A percentile compares a stretch with the other conserved stretches of the same genome.
These are phyloP conservation scores for Sarotherodon lohbergeri DNA, from an alignment of 2,113 vertebrate genomes.

Conservation along the genomic window DNA sequence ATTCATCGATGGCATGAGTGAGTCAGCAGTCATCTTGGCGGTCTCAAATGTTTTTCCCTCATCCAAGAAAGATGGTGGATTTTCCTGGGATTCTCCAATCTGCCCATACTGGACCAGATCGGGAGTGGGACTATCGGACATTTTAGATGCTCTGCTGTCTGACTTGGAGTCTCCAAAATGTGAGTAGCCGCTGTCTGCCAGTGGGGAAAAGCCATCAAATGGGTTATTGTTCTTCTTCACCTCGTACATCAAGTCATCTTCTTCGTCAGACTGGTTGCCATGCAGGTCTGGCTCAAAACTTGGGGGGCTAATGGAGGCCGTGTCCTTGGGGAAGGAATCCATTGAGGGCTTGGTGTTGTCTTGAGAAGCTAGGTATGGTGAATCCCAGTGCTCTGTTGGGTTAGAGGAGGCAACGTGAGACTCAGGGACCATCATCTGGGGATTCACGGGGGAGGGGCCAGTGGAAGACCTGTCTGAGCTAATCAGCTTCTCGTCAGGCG, in stretches of 20 bases:
- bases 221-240: constrained; percentile 68
- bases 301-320: constrained; percentile 41
- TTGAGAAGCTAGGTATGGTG: constrained; percentile 59
- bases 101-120: constrained; percentile 91
- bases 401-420: constrained; percentile 78
- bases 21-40: constrained; percentile 73
- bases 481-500: constrained; percentile 62
- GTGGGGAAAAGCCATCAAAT: constrained; percentile 65
- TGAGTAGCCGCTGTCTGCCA: constrained; percentile 59
- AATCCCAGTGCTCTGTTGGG: constrained; percentile 67
- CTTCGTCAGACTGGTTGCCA: constrained; percentile 60
- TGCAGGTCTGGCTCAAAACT: constrained; percentile 49
- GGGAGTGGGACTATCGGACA: constrained; percentile 89
- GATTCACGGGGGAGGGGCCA: constrained; percentile 52
- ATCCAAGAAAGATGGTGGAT: constrained; percentile 67
- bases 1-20: constrained; percentile 70
- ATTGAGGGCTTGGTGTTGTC: constrained; percentile 60
- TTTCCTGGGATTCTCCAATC: constrained; percentile 79
- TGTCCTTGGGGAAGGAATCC: constrained; percentile 64
- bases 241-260: constrained; percentile 68
- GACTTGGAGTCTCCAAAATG: constrained; percentile 64
- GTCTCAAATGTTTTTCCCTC: constrained; percentile 80
- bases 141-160: constrained; percentile 61
- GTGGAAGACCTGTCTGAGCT: constrained; percentile 64
- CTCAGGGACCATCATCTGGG: constrained; percentile 55